Evolutionary conservation across 1,140 invertebrate species (phyloP), one percentile per base, ranked within the genome.

Genomic region (Lasaia peninsularis): DNA sequence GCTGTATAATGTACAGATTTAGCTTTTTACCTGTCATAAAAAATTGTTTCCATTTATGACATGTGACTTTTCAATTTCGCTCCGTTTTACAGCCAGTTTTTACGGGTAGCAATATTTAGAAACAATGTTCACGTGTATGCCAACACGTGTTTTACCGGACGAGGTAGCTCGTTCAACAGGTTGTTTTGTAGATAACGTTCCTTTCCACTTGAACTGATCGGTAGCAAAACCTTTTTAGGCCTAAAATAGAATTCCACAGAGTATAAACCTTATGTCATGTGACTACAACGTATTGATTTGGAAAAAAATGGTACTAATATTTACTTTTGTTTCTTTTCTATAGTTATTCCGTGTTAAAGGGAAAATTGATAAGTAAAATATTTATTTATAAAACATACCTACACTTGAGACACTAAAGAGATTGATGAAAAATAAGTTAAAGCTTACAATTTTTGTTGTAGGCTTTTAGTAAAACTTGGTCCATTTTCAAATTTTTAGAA

Each of bases 101-200:
- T 58, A 70, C 67, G 58, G 60, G 54, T 63, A 24, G 62, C 56
- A 56, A 56, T 68, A 63, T 68, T 71, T 69, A 62, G 63, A 71
- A 71, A 71, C 69, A 67, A 48, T 49, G 34, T 28, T 68, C 66
- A 65, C 65, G 63, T 68, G 61, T 37, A 16, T 31, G 6, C 16
- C 0, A 28, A 59, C 67, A 69, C 67, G 67, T 69, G 67, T 56
- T 21, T 20, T 10, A 14, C 52, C 53, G 52, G 52, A 63, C 62
- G 56, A 58, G 49, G 58, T 59, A 50, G 56, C 57, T 44, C 37
- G 37, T 61, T 53, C 56, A 60, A 67, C 65, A 59, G 31, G 53
- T 60, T 56, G 49, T 52, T 58, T 55, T 63, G 48, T 31, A 63
- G 56, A 58, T 58, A 62, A 62, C 48, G 44, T 54, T 44, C 16